These are phyloP conservation scores for Osmoderma eremita DNA, from an alignment of 2,888 invertebrate genomes.

Conservation along the genomic window DNA sequence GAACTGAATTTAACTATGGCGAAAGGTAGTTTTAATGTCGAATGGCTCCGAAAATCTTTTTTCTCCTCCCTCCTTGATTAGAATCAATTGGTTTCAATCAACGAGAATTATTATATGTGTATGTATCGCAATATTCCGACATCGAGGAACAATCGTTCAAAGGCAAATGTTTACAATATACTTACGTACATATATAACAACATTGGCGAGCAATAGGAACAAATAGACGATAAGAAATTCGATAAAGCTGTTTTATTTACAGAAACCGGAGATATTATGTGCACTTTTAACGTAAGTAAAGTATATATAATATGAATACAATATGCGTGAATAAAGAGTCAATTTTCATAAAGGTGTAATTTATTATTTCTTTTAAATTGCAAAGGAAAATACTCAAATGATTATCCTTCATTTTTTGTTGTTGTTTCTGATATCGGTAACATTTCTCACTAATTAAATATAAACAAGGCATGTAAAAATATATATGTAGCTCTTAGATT, in stretches of 20 bases:
- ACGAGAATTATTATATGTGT: conserved; percentile 10
- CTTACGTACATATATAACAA: neutral
- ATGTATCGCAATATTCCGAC: too few species aligned
- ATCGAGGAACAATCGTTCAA: neutral
- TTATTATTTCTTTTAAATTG: too few species aligned
- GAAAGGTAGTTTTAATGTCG: neutral
- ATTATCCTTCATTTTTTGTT: too few species aligned
- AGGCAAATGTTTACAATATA: neutral
- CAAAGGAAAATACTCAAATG: too few species aligned
- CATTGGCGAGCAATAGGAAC: neutral
- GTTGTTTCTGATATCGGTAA: too few species aligned
- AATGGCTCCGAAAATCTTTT: neutral
- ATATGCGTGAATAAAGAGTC: too few species aligned
- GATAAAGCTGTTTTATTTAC: conserved; percentile 29
- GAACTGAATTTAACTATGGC: conserved; percentile 13
- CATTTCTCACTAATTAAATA: too few species aligned
- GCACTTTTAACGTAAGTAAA: neutral
- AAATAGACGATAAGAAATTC: neutral
- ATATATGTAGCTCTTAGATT: too few species aligned
- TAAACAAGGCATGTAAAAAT: too few species aligned
- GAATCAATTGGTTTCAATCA: conserved; percentile 22
- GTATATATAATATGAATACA: neutral
- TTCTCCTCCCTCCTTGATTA: neutral
- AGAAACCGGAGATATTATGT: neutral
- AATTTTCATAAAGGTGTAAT: too few species aligned